Evolutionary conservation across 2,113 vertebrate species (phyloP), one percentile per base, ranked within the genome.

Genomic region (Dipodomys stephensi): DNA sequence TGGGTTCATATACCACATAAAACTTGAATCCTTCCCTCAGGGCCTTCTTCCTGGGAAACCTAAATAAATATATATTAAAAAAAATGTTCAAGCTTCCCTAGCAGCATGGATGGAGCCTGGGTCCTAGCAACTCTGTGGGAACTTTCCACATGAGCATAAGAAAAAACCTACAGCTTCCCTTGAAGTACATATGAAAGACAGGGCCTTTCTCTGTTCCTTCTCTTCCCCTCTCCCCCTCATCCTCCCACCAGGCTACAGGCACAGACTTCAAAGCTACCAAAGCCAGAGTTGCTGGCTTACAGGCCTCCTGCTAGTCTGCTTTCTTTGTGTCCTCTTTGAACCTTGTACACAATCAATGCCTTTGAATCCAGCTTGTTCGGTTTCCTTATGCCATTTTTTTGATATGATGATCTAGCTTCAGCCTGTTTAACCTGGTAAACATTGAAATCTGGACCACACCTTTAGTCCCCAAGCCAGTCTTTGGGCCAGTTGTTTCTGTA

Each of bases 371-470:
- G 62, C n/a, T 73, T 87, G 9, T 57, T 67, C 19, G 65, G 71
- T 28, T 71, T 96, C 93, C 77, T 69, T 94, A 80, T 94, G 46
- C 57, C 44, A 74, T 92, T 57, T 25, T 88, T 88, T 84, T 85
- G 73, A 95, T 89, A 91, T 4, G 67, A 60, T 60, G 73, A 90
- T 81, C 71, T 85, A 39, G 32, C 65, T 95, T 92, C 60, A 71
- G 46, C 27, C 67, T 74, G 39, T 92, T 94, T 93, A 90, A 90
- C 39, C 77, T 78, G 86, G 86, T 78, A 94, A 96, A 96, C 39
- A 88, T 10, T 82, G 60, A 53, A 91, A 57, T 93, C 93, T 85
- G 79, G 82, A 77, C 73, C 72, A 84, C n/a, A 77, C 25, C 69
- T 89, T 53, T 87, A 67, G 88, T 85, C 60, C 60, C 60, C 73